Evolutionary conservation across 2,797 vertebrate species (phyloP).

Genomic region (Glyptemys insculpta): DNA sequence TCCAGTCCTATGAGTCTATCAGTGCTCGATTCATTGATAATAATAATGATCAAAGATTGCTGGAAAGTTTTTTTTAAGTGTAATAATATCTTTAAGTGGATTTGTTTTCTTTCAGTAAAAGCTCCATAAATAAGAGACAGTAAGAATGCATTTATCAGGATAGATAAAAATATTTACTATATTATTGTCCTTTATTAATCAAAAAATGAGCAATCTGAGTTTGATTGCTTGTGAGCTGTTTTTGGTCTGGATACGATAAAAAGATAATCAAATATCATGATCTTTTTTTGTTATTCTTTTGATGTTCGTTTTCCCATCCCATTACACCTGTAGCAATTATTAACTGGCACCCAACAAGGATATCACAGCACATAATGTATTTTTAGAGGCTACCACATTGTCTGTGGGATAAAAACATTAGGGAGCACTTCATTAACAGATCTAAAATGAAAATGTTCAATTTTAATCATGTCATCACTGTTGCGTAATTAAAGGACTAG

Average conservation of each 20-base stretch:
- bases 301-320: background rate
- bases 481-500: slow-evolving; percentile 74
- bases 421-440: slow-evolving; percentile 62
- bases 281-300: slow-evolving; percentile 6
- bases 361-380: background rate
- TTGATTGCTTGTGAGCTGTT: background rate
- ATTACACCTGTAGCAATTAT: background rate
- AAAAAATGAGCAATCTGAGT: fast-evolving
- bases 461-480: slow-evolving; percentile 68
- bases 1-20: background rate
- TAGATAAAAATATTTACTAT: slow-evolving; percentile 35
- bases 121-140: background rate
- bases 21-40: fast-evolving
- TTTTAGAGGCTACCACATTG: background rate
- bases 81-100: background rate
- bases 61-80: background rate
- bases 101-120: background rate
- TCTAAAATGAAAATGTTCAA: slow-evolving; percentile 63
- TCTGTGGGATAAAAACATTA: background rate
- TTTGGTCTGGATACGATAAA: background rate
- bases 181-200: background rate
- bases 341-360: fast-evolving
- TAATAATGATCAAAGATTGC: background rate
- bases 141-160: background rate
- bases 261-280: slow-evolving; percentile 33